Evolutionary conservation across 2,113 vertebrate species (phyloP).

Genomic region (Notothenia coriiceps): DNA sequence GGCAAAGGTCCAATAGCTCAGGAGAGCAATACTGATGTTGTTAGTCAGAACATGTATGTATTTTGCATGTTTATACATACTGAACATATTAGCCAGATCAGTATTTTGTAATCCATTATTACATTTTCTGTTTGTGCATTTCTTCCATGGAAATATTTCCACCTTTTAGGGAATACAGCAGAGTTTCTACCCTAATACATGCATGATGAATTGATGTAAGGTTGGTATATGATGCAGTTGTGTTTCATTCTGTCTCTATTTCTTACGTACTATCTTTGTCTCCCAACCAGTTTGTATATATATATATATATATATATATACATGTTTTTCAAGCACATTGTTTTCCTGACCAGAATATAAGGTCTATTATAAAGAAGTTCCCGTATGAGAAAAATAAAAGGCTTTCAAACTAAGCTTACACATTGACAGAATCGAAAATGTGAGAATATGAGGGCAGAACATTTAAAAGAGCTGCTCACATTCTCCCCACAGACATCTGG

Average conservation of each 20-base stretch:
- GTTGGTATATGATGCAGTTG: neutral
- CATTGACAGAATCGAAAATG: neutral
- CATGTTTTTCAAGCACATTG: neutral
- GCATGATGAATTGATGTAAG: neutral
- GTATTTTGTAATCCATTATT: neutral
- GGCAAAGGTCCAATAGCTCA: neutral
- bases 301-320: neutral
- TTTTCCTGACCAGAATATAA: neutral
- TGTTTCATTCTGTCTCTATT: neutral
- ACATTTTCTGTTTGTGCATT: neutral
- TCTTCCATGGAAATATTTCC: neutral
- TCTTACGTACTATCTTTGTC: neutral
- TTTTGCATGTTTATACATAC: neutral
- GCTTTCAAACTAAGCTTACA: neutral
- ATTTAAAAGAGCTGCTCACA: neutral
- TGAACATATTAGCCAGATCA: neutral
- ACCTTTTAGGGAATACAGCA: neutral
- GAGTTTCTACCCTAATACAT: neutral
- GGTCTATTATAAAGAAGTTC: neutral
- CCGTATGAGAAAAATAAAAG: neutral
- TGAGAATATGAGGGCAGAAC: neutral
- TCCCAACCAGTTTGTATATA: too few species aligned
- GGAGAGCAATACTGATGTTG: neutral
- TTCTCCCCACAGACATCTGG: conserved; percentile 39
- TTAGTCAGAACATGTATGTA: neutral